Percentiles rank a stretch among this genome's conserved stretches.
Conservation (phyloP, 2,888 invertebrate species). For the Cosmopolites sordidus region DNA sequence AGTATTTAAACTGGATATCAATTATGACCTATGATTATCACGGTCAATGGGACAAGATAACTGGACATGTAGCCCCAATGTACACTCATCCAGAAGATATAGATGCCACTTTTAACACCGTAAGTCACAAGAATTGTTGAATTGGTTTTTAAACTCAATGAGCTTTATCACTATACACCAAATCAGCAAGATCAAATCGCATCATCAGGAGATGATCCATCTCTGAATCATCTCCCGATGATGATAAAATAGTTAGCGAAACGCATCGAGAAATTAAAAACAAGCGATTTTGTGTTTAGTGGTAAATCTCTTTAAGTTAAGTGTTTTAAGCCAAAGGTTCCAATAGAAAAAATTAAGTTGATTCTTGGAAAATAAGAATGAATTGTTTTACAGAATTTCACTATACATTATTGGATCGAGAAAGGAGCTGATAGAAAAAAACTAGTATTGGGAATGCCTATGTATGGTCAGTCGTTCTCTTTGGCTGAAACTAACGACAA, state of each 20-base stretch:
- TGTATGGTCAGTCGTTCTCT: conserved; percentile 87
- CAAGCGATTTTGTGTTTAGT: too few species aligned
- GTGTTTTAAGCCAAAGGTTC: too few species aligned
- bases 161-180: conserved; percentile 8
- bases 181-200: too few species aligned
- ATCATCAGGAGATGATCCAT: too few species aligned
- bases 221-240: too few species aligned
- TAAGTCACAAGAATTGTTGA: conserved; percentile 47
- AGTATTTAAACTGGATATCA: conserved; percentile 83
- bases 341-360: too few species aligned
- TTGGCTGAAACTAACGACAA: conserved; percentile 62
- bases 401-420: conserved; percentile 81
- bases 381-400: conserved; percentile 63
- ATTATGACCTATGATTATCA: conserved; percentile 91
- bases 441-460: conserved; percentile 80
- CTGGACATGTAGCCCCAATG: conserved; percentile 87
- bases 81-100: conserved; percentile 70
- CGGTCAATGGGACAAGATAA: conserved; percentile 87
- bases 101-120: conserved; percentile 74
- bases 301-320: too few species aligned
- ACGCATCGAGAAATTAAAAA: too few species aligned
- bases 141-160: too few species aligned
- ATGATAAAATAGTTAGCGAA: too few species aligned
- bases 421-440: conserved; percentile 76
- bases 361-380: background rate